Conservation (phyloP, 2,888 invertebrate species). For the Phalera bucephala region DNA sequence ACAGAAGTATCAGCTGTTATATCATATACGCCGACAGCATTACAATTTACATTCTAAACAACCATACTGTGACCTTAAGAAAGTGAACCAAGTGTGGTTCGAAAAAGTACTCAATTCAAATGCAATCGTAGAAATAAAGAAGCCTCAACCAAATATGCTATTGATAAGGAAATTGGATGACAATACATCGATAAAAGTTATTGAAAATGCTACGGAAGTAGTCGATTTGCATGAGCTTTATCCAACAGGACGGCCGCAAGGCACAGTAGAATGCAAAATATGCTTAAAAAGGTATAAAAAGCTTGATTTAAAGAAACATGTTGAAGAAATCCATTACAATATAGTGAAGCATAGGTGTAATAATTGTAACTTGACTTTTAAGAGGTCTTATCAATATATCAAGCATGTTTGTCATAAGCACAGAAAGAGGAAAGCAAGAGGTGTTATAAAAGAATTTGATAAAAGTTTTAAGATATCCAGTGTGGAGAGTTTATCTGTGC, state of each 20-base stretch:
- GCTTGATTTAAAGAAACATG: conserved; percentile 23
- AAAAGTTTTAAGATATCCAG: not conserved
- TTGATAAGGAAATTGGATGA: conserved; percentile 3
- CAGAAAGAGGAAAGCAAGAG: not conserved
- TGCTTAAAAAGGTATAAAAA: conserved; percentile 13
- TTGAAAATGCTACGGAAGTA: conserved; percentile 1
- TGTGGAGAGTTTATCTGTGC: not conserved
- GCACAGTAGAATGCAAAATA: conserved; percentile 10
- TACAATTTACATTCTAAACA: conserved; percentile 1
- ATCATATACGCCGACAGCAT: not conserved
- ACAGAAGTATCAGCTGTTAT: not conserved
- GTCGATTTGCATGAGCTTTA: not conserved
- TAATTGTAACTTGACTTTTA: conserved; percentile 27
- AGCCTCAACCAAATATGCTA: not conserved
- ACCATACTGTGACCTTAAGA: conserved; percentile 3
- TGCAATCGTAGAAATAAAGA: conserved; percentile 1
- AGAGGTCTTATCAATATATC: conserved; percentile 24
- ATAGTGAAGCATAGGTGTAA: conserved; percentile 25
- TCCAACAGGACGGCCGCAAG: not conserved
- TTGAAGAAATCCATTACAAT: conserved; percentile 22
- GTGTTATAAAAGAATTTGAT: not conserved
- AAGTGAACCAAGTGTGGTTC: conserved; percentile 4
- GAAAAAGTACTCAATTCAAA: conserved; percentile 2
- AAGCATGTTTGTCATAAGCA: conserved; percentile 14
- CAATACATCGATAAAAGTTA: conserved; percentile 3